Evolutionary conservation across 2,113 vertebrate genomes (phyloP), one percentile per base, ranked within the genome.

Genomic region (Meleagris gallopavo): DNA sequence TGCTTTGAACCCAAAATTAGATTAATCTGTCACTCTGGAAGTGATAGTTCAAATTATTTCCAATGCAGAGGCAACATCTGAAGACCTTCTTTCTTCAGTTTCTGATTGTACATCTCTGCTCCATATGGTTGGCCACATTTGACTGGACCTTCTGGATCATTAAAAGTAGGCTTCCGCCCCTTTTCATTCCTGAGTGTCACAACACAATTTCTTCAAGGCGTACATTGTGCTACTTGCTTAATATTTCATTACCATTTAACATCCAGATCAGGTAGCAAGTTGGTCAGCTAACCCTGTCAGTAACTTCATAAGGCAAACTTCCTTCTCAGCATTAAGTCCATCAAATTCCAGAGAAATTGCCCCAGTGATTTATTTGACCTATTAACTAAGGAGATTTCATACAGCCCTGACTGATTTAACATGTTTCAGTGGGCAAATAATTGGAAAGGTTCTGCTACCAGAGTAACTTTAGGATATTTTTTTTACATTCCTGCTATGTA

Each of bases 1-100:
- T 77, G 76, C 72, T 89, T 90, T 83, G 54, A 66, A 43, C 62
- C n/a, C 9, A 27, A 77, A 64, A 89, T 92, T 89, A 95, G 89
- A 87, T 92, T 84, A 97, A 94, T 91, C 93, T 97, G 89, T 71
- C 79, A 81, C 84, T 95, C 90, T 94, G 61, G 75, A 85, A 92
- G 48, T 81, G 91, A 96, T 95, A 91, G 78, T 80, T 95, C 86
- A 85, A 71, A 82, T 19, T 89, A 86, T 88, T 93, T 97, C 83
- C 79, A 96, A 85, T 95, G 80, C 92, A 95, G 71, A 88, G 71
- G 94, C 80, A 70, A 77, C 72, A 11, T n/a, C 93, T 88, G 83
- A 83, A 86, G 40, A 76, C 17, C 27, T 48, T 61, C 19, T 66
- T 87, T 72, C 50, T 58, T 70, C 32, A 17, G 8, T 75, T 83